These are phyloP conservation scores for Aphidius ervi DNA, from an alignment of 1,140 invertebrate genomes.

Conservation along the genomic window DNA sequence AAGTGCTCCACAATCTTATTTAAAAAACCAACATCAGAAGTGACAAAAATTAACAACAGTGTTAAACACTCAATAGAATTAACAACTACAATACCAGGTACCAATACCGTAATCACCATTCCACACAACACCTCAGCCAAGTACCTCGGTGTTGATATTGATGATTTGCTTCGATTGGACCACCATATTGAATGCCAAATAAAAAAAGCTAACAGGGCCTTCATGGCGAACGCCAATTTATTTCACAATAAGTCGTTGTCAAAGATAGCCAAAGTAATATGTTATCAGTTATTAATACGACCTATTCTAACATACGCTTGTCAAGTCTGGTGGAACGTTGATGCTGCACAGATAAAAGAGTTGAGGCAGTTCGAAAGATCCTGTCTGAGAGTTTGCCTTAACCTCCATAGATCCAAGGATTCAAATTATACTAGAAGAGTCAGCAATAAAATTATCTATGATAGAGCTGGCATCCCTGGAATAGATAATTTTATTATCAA, in stretches of 20 bases:
- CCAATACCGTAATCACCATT: too few relatives aligned
- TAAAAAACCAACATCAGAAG: too few relatives aligned
- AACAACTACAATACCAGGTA: too few relatives aligned
- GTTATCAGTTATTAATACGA: slow-evolving; percentile 24
- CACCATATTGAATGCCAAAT: too few relatives aligned
- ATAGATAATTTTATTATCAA: slow-evolving; percentile 20
- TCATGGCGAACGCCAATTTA: neutral
- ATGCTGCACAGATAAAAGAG: slow-evolving; percentile 1
- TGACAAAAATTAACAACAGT: too few relatives aligned
- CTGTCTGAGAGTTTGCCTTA: slow-evolving; percentile 7
- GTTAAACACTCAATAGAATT: too few relatives aligned
- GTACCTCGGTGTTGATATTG: too few relatives aligned
- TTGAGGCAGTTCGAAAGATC: slow-evolving; percentile 8
- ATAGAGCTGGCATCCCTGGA: slow-evolving; percentile 17
- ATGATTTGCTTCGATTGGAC: too few relatives aligned
- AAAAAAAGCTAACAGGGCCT: neutral
- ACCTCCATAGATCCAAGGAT: slow-evolving; percentile 1
- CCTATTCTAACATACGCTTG: slow-evolving; percentile 23
- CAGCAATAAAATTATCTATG: slow-evolving; percentile 14
- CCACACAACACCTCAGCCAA: too few relatives aligned
- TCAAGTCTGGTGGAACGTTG: slow-evolving; percentile 14
- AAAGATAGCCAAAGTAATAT: slow-evolving; percentile 21
- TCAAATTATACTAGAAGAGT: neutral
- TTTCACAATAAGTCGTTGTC: slow-evolving; percentile 21
- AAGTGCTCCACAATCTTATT: slow-evolving; percentile 20